Conservation (phyloP, 1,140 invertebrate genomes). For the Drosophila nebulosa region DNA sequence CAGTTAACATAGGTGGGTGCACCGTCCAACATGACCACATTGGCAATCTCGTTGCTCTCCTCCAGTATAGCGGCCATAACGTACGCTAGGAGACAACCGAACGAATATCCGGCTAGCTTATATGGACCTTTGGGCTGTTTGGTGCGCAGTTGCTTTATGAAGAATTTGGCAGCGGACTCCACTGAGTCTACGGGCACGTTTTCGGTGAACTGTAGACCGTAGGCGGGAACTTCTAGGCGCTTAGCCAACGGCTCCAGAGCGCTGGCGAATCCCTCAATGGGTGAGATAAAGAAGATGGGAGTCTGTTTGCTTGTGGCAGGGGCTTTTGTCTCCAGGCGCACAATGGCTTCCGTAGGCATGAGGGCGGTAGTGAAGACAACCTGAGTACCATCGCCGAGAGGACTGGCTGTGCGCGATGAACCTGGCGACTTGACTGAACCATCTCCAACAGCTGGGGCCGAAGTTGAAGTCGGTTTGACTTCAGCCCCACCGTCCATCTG, state of each 20-base stretch:
- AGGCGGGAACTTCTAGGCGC: conserved; percentile 89
- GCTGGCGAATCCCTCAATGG: conserved; percentile 93
- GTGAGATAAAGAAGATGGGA: conserved; percentile 91
- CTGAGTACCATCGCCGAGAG: conserved; percentile 80
- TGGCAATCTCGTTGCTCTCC: conserved; percentile 83
- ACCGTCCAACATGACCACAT: conserved; percentile 94
- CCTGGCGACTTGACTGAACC: conserved; percentile 46
- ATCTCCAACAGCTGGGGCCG: conserved; percentile 33
- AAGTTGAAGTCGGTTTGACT: conserved; percentile 38
- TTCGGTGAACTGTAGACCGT: conserved; percentile 93
- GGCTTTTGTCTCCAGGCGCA: conserved; percentile 83
- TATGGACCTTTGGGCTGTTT: conserved; percentile 93
- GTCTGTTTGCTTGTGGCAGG: conserved; percentile 73
- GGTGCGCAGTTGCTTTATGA: conserved; percentile 88
- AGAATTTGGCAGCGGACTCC: conserved; percentile 88
- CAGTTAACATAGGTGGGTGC: conserved; percentile 93
- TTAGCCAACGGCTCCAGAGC: conserved; percentile 87
- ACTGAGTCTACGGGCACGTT: conserved; percentile 89
- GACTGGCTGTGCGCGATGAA: conserved; percentile 43
- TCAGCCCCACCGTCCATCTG: conserved; percentile 83
- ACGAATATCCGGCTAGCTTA: conserved; percentile 95
- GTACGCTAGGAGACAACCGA: conserved; percentile 94
- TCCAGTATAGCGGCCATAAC: conserved; percentile 95
- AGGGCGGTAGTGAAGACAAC: conserved; percentile 83
- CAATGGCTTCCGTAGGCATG: conserved; percentile 85